Conservation (phyloP, 2,888 invertebrate genomes). For the Drosophila crucigera region DNA sequence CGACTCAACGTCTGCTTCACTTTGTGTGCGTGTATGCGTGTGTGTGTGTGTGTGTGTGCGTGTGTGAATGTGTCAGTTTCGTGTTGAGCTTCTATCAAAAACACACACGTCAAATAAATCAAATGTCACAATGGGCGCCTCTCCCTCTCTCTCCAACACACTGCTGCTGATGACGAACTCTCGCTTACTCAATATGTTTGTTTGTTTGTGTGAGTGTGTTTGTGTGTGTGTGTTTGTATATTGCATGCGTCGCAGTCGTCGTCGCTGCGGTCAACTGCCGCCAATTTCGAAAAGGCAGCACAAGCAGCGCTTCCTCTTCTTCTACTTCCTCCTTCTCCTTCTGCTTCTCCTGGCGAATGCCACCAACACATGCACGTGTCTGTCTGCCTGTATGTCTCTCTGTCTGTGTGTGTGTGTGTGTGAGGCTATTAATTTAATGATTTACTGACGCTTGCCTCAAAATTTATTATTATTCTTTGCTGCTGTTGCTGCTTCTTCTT, state of each 20-base stretch:
- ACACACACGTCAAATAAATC: conserved; percentile 84
- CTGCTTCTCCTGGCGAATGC: conserved; percentile 40
- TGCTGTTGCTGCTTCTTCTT: conserved; percentile 6
- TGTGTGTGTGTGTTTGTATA: conserved; percentile 35
- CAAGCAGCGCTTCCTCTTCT: conserved; percentile 31
- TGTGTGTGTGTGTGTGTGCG: conserved; percentile 30
- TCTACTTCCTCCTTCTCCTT: neutral
- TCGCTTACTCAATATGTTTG: conserved; percentile 47
- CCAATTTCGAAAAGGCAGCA: conserved; percentile 65
- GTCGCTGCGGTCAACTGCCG: conserved; percentile 76
- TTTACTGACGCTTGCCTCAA: conserved; percentile 75
- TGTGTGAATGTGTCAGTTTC: conserved; percentile 76
- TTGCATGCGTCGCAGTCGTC: conserved; percentile 50
- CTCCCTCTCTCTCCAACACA: neutral
- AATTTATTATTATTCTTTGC: conserved; percentile 65
- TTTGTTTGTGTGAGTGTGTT: conserved; percentile 21
- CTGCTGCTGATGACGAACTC: conserved; percentile 68
- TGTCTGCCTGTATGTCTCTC: neutral
- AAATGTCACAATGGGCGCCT: conserved; percentile 80
- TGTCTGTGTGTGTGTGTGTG: conserved; percentile 34
- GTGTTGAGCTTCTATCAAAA: conserved; percentile 83
- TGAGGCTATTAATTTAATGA: conserved; percentile 78
- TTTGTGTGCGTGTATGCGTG: conserved; percentile 7
- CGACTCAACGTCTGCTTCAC: conserved; percentile 41
- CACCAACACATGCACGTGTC: conserved; percentile 44